These are phyloP conservation scores for Meriones unguiculatus DNA, from an alignment of 2,113 vertebrate genomes.

Conservation along the genomic window DNA sequence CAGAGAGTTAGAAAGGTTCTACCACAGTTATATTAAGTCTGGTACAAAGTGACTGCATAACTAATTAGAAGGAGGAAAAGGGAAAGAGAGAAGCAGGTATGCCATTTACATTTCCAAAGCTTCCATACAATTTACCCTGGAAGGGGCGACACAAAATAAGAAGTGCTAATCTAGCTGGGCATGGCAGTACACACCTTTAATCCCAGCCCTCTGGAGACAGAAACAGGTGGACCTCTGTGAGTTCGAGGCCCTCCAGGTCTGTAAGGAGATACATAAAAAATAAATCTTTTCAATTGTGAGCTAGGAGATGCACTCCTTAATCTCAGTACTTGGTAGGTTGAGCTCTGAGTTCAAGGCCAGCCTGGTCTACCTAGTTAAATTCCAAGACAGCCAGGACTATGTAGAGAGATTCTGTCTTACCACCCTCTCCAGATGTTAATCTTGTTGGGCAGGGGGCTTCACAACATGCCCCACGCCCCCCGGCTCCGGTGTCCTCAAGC, in stretches of 20 bases:
- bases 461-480: background rate
- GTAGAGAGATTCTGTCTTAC: background rate
- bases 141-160: background rate
- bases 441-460: no score
- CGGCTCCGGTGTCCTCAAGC: no score
- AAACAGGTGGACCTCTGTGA: background rate
- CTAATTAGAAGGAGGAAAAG: background rate
- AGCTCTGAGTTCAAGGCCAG: background rate
- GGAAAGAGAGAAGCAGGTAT: background rate
- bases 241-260: background rate
- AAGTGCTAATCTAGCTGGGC: background rate
- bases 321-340: background rate
- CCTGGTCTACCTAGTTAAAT: background rate
- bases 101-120: conserved; percentile 17
- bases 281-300: no score
- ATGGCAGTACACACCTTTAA: background rate
- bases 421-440: background rate
- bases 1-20: conserved; percentile 1
- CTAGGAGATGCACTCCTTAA: background rate
- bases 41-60: background rate
- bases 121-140: background rate
- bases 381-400: background rate
- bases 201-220: background rate
- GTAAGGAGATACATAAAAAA: no score
- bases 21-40: conserved; percentile 1